Evolutionary conservation across 64 coral and sea anemone species (phyloP), one percentile per base, ranked within the genome.

Genomic region (Pocillopora verrucosa): DNA sequence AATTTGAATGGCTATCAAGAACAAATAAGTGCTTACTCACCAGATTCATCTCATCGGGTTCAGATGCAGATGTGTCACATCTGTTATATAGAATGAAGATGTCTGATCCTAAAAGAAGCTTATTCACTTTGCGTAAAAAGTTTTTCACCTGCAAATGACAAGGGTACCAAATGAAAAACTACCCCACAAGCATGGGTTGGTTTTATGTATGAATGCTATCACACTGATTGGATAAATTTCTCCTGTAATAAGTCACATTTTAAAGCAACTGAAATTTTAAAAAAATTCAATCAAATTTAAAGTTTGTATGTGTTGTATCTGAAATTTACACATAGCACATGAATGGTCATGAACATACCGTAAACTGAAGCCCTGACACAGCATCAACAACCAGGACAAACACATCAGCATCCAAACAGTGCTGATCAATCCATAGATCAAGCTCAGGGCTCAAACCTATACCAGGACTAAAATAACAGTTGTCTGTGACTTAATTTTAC

Each of bases 21-120:
- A 61, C 0, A 13, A 65, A 15, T 45, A 16, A 22, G 1, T 61
- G 7, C 26, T 59, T 11, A 59, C 94, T 88, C 41, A 99, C 97
- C 51, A 95, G 80, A 26, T 95, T 93, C 97, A 99, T 99, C 73
- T 93, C 88, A 68, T 92, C 97, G 25, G 94, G 93, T 89, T 99
- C 97, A 0, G 93, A 91, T 6, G 97, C 97, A 0, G 97, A 94
- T 11, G 97, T 93, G 95, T 99, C 97, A 93, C 97, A 99, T 75
- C 97, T 82, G 72, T 99, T 99, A 60, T 99, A 95, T 0, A 99
- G 86, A 24, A 99, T 99, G 74, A 99, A 99, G 35, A 99, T 99
- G 60, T 99, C 95, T 36, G 97, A 93, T 12, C 94, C 88, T 36
- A 93, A 99, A 10, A 99, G 59, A 17, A 89, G 95, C 83, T 99